Base-by-base conservation (phyloP, 2,888 invertebrate species). In the Mythimna pallens region DNA sequence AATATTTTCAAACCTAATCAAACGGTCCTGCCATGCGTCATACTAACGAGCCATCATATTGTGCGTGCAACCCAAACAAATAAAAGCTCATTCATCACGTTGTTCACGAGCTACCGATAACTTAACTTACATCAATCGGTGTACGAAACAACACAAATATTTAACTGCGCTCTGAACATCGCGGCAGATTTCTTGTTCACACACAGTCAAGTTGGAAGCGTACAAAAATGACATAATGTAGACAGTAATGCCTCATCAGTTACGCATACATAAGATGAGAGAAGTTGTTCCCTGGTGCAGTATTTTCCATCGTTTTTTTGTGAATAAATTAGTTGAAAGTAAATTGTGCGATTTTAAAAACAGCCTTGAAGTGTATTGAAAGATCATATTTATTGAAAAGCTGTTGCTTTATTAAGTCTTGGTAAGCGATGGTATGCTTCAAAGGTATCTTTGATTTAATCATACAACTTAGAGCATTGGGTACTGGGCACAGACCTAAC, bases 141-240 rank as follows among this genome's bases (percentile, higher is more conserved):
- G 66, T 70, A 74, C 65, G 25, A 78, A 69, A 82, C 54, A 70
- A 57, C 65, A 74, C 79, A 82, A 81, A 81, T 82, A 82, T 80
- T 80, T 62, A 78, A 70, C 65, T 43, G 58, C 58, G 58, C 61
- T 36, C 79, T 65, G 70, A 70, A 65, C 68, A 73, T 36, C 61
- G 70, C 74, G 65, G 70, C 67, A 70, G 70, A 71, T 68, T 82
- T 82, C 65, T 78, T 82, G 59, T 83, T 76, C 68, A 80, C 71
- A 70, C 72, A 80, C 50, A 69, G 40, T 55, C 68, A 73, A 68
- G 73, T 78, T 72, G 71, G 9, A 70, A 68, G 70, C 80, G 83
- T 65, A 80, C 72, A 80, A 80, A 71, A 75, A 83, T 83, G 78
- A 73, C 84, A 83, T 81, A 83, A 83, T 71, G 62, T 72, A 52